Evolutionary conservation across 2,888 invertebrate species (phyloP).

Genomic region (Nasonovia ribisnigri): DNA sequence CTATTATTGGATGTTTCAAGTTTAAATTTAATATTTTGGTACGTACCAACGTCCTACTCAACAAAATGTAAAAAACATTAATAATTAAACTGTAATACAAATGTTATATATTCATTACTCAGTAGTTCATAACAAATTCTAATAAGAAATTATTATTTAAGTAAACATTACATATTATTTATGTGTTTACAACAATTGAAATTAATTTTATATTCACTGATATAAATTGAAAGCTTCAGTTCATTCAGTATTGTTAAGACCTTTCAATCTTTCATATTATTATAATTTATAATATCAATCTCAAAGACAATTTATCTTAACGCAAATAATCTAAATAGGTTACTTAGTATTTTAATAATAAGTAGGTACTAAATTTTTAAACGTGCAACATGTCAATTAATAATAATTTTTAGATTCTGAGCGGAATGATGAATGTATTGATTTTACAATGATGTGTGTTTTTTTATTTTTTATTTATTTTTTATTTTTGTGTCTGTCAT

Average conservation of each 20-base stretch:
- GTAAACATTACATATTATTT: neutral
- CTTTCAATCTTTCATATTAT: neutral
- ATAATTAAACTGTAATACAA: slow-evolving; percentile 10
- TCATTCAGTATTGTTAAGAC: neutral
- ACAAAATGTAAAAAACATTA: neutral
- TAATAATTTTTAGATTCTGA: neutral
- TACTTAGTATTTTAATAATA: neutral
- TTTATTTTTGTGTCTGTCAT: too few relatives aligned
- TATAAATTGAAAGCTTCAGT: neutral
- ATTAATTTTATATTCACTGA: neutral
- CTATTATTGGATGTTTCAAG: too few relatives aligned
- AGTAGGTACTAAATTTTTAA: too few relatives aligned
- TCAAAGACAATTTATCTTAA: neutral
- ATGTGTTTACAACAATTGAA: neutral
- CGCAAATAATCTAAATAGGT: neutral
- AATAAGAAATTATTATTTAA: neutral
- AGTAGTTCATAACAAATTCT: neutral
- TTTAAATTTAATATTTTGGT: slow-evolving; percentile 5
- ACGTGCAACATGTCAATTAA: neutral
- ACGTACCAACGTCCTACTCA: neutral
- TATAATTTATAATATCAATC: neutral
- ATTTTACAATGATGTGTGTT: too few relatives aligned
- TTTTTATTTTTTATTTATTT: too few relatives aligned
- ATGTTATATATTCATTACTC: too few relatives aligned
- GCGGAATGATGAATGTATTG: too few relatives aligned